Evolutionary conservation across 1,140 invertebrate species (phyloP), one percentile per base, ranked within the genome.

Genomic region (Drosophila kurseongensis): DNA sequence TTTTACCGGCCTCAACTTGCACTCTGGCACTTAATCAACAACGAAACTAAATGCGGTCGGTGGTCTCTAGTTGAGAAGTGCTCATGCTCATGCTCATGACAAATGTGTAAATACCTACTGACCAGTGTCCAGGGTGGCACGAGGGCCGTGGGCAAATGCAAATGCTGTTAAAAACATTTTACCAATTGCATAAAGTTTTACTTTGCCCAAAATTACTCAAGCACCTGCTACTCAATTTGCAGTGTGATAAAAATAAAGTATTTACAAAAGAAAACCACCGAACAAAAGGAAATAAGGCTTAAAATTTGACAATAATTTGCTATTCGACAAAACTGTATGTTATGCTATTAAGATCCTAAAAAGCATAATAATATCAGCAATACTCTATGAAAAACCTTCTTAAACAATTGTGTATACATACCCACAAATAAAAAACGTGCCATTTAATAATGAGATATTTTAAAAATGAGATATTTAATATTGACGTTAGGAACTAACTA

Each of bases 1-100:
- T 76, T 75, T 74, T 40, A n/a, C 54, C 42, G 32, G 61, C 73
- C 73, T 40, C 41, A 76, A 75, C 73, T 67, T 83, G 68, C 58
- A 72, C 79, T 72, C 48, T 47, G 60, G 69, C 67, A 81, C 75
- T 75, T 69, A 63, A 73, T 79, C 69, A 75, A 79, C 80, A 84
- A 84, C 68, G 44, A 80, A 76, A 76, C 75, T 75, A 65, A 84
- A 79, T 82, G 80, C 78, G 75, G 80, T 84, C 66, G 38, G 72
- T 76, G 68, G 69, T 71, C 36, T 42, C 12, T 42, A 41, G 47
- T 66, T 41, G 55, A 45, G 38, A 42, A 52, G 44, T 65, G 27
- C 45, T 74, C 59, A 56, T 51, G 57, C 42, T 62, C 51, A 56
- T 56, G 57, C 32, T 36, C 68, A 40, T 76, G 73, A 76, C 60